Conservation (phyloP, 2,113 vertebrate species). For the Bambusicola thoracicus region DNA sequence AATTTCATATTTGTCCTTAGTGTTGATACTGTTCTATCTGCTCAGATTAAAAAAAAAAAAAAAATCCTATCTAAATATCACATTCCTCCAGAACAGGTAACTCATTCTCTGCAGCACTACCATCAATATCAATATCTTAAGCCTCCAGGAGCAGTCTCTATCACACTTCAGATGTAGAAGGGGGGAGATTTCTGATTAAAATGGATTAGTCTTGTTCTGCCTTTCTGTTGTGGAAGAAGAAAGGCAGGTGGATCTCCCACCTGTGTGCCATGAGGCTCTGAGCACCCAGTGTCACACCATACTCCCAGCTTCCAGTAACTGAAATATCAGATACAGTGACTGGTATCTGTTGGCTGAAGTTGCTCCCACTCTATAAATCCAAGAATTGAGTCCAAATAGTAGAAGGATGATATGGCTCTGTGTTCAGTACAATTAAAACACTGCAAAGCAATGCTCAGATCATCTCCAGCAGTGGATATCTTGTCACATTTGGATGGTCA, state of each 20-base stretch:
- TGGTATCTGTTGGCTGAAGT: not conserved
- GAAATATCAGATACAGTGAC: not conserved
- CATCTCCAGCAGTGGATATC: not conserved
- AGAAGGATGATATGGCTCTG: not conserved
- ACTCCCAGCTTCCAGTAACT: not conserved
- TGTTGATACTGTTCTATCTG: not conserved
- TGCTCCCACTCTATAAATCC: not conserved
- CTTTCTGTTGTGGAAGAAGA: not conserved
- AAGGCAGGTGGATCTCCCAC: not conserved
- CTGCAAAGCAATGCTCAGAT: not conserved
- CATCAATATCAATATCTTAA: not conserved
- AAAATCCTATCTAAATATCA: not conserved
- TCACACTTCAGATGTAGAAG: not conserved
- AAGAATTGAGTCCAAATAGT: not conserved
- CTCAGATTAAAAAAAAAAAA: not conserved
- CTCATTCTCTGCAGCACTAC: not conserved
- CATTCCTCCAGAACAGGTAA: not conserved
- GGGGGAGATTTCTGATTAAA: not conserved
- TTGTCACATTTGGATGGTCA: rapidly evolving
- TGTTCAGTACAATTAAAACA: not conserved
- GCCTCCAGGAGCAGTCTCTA: not conserved
- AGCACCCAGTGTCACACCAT: not conserved
- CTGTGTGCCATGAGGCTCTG: not conserved
- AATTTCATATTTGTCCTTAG: not conserved
- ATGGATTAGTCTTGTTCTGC: not conserved